Percentiles rank a stretch among this genome's conserved stretches.
phyloP scores from a whole-genome alignment of 2,797 vertebrate genomes.

The Fratercula arctica region DNA sequence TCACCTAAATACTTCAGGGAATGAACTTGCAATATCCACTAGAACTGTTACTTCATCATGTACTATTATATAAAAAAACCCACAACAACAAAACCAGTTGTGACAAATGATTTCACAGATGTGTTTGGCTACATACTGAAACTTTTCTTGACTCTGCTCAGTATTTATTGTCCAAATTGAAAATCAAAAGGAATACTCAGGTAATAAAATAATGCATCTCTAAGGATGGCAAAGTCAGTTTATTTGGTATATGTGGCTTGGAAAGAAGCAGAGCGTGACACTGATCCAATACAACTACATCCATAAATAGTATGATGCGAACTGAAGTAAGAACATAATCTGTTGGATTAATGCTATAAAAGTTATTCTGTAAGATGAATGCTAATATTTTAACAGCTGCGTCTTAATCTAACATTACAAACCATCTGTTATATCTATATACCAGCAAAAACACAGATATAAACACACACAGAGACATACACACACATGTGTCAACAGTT shows the following conservation, averaged over 20 bases:
- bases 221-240: neutral
- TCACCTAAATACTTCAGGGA: neutral
- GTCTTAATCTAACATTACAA: neutral
- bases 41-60: neutral
- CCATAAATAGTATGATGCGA: neutral
- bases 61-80: neutral
- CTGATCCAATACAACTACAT: fast-evolving
- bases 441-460: neutral
- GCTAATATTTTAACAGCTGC: neutral
- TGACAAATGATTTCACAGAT: neutral
- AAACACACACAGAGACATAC: neutral
- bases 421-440: neutral
- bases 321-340: neutral
- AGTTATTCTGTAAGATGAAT: neutral
- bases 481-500: fast-evolving
- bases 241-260: neutral
- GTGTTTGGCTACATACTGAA: neutral
- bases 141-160: neutral
- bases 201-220: neutral
- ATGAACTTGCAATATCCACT: neutral
- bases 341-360: neutral
- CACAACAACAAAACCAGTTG: neutral
- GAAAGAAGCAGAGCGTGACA: neutral
- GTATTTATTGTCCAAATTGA: neutral
- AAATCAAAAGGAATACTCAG: neutral